These are phyloP conservation scores for Monarcha castaneiventris DNA, from an alignment of 2,113 vertebrate species.

Conservation along the genomic window DNA sequence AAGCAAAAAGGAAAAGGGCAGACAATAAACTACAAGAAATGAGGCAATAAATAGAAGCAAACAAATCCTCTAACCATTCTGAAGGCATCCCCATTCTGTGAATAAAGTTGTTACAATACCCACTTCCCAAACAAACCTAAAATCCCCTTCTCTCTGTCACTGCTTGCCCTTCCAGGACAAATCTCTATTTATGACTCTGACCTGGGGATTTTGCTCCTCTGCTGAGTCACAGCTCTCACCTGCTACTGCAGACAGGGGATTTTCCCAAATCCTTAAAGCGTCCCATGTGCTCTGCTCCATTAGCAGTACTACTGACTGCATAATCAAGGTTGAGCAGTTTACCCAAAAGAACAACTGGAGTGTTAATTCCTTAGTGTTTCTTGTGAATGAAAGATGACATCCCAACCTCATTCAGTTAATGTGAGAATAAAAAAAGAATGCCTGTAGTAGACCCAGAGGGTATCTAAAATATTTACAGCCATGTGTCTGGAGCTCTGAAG, in stretches of 20 bases:
- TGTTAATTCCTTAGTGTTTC: not conserved
- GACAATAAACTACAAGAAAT: not conserved
- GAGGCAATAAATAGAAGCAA: not conserved
- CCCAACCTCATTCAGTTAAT: not conserved
- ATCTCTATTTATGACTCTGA: not conserved
- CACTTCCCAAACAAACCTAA: not conserved
- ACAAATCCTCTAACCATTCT: not conserved
- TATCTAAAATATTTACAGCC: constrained; percentile 42
- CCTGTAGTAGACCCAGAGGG: not conserved
- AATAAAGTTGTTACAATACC: not conserved
- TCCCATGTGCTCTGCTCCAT: not conserved
- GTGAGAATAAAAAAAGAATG: constrained; percentile 17
- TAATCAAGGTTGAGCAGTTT: constrained; percentile 7
- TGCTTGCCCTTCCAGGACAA: not conserved
- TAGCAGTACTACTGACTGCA: not conserved
- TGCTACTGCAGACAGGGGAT: not conserved
- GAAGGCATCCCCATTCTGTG: not conserved
- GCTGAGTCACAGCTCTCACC: not conserved
- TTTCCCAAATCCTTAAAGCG: not conserved
- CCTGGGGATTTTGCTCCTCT: not conserved
- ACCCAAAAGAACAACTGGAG: not conserved
- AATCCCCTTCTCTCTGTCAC: not conserved
- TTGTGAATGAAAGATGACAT: not conserved
- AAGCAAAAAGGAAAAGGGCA: not conserved
- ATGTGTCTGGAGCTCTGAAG: not conserved